Percentiles rank a stretch among this genome's conserved stretches.
Evolutionary conservation across 2,113 vertebrate species (phyloP).

Genomic region (Todiramphus saurophagus): DNA sequence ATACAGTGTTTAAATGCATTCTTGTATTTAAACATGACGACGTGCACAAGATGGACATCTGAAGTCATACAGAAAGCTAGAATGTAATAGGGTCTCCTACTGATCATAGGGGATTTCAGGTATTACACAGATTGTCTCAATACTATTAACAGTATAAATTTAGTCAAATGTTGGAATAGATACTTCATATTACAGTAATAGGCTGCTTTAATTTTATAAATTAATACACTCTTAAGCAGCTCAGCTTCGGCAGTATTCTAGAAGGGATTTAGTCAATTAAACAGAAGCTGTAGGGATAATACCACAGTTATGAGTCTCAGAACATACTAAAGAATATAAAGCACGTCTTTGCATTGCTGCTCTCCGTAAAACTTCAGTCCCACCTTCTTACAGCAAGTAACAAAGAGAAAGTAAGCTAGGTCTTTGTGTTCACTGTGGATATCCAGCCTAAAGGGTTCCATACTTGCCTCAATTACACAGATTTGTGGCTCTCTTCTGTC

Average conservation of each 20-base stretch:
- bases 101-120: not conserved
- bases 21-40: not conserved
- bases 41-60: not conserved
- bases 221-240: not conserved
- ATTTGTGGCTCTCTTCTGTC: slow-evolving; percentile 78
- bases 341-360: not conserved
- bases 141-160: not conserved
- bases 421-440: not conserved
- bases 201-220: not conserved
- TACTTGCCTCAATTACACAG: slow-evolving; percentile 81
- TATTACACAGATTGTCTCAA: not conserved
- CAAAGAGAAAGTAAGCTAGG: not conserved
- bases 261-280: not conserved
- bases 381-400: not conserved
- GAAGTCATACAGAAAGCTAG: not conserved
- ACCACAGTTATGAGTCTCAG: not conserved
- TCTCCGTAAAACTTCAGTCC: not conserved
- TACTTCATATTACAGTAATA: not conserved
- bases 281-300: not conserved
- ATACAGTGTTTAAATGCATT: not conserved
- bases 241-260: not conserved
- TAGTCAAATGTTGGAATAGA: not conserved
- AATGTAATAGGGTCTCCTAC: not conserved
- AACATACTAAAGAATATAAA: not conserved
- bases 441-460: not conserved